Evolutionary conservation across 2,113 vertebrate genomes (phyloP).

Genomic region (Smithornis capensis): DNA sequence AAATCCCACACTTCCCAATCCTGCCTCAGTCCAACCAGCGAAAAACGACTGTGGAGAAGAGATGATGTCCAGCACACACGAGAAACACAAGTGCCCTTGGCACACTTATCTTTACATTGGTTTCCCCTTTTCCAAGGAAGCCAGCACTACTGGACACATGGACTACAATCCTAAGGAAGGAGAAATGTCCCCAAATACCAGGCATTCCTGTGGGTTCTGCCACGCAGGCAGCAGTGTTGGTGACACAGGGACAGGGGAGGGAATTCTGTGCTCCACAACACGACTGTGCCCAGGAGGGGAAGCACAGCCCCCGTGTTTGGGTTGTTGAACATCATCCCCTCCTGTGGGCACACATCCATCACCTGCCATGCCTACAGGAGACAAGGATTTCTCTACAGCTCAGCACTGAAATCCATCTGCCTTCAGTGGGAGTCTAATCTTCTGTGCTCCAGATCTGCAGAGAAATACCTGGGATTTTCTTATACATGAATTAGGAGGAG

Average conservation of each 20-base stretch:
- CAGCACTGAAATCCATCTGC: not conserved
- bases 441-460: not conserved
- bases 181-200: not conserved
- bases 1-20: not conserved
- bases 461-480: not conserved
- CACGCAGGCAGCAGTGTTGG: not conserved
- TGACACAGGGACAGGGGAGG: not conserved
- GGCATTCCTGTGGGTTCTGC: not conserved
- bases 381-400: not conserved
- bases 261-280: not conserved
- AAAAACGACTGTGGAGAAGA: not conserved
- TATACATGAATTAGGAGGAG: not conserved
- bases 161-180: not conserved
- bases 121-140: not conserved
- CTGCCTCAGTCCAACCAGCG: not conserved
- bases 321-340: not conserved
- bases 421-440: not conserved
- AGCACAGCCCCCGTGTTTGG: not conserved
- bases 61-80: not conserved
- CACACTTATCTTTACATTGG: not conserved
- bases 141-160: accelerated
- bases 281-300: not conserved
- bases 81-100: not conserved
- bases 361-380: not conserved
- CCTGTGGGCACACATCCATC: not conserved